A percentile compares a stretch with the other conserved stretches of the same genome.
phyloP scores from a whole-genome alignment of 1,140 invertebrate genomes.

The Leptopilina boulardi region DNA sequence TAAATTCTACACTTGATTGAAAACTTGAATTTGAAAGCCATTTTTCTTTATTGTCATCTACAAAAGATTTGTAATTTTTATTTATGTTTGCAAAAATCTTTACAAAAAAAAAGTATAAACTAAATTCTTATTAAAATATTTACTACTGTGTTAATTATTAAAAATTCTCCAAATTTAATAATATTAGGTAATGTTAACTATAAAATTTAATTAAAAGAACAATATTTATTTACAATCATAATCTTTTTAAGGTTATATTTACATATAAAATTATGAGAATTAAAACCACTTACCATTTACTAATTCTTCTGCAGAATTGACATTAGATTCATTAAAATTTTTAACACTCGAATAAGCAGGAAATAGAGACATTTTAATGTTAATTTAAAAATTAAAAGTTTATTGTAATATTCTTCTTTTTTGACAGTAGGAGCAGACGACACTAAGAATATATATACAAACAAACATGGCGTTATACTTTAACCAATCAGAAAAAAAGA shows the following conservation, averaged over 20 bases:
- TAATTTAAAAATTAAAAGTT: not conserved
- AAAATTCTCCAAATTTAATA: no score
- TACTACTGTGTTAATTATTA: conserved; percentile 36
- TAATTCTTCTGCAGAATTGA: not conserved
- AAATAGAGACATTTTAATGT: conserved; percentile 61
- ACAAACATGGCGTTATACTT: no score
- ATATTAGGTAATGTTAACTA: not conserved
- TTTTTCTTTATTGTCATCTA: not conserved
- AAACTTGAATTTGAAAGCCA: conserved; percentile 70
- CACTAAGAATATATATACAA: no score
- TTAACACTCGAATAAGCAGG: conserved; percentile 58
- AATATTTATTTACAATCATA: not conserved
- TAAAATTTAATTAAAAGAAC: conserved; percentile 24
- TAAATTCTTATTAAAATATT: not conserved
- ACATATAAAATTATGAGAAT: not conserved
- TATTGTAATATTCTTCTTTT: no score
- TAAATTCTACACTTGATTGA: conserved; percentile 38
- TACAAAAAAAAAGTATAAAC: not conserved
- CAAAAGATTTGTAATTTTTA: conserved; percentile 16
- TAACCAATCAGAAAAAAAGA: no score
- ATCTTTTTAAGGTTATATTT: not conserved
- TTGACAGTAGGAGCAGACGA: no score
- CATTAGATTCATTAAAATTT: conserved; percentile 15
- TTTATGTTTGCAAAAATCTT: no score
- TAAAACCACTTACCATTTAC: conserved; percentile 30